Percentiles rank a stretch among this genome's conserved stretches.
Conservation (phyloP, 2,797 vertebrate species). For the Heterohyrax brucei region DNA sequence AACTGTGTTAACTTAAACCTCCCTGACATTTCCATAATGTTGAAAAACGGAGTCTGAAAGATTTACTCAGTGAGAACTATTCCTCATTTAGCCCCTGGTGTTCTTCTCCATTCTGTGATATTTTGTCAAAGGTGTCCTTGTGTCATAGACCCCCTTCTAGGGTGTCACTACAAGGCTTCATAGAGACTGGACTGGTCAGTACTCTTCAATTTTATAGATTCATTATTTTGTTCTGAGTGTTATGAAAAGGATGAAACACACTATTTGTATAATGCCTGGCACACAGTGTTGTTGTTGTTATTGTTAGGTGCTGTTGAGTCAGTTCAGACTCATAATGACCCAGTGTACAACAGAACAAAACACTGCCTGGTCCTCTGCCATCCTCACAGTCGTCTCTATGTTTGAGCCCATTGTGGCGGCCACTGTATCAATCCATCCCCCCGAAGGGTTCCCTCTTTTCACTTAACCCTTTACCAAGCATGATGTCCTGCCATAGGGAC, state of each 20-base stretch:
- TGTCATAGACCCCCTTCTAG: neutral
- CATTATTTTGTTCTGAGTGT: neutral
- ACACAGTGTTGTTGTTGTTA: neutral
- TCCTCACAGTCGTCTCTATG: no score
- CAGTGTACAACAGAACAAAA: no score
- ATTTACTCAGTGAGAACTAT: neutral
- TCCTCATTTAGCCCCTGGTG: neutral
- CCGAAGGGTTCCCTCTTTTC: no score
- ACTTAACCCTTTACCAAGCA: no score
- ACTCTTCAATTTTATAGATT: neutral
- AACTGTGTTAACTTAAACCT: neutral
- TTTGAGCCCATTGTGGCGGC: no score
- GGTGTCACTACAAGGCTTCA: neutral
- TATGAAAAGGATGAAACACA: neutral
- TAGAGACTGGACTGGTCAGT: neutral
- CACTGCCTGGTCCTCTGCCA: no score
- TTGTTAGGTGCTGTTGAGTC: no score
- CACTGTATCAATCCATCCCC: no score
- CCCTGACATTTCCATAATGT: neutral
- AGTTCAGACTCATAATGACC: no score
- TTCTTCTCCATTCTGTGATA: neutral
- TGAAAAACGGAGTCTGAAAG: conserved; percentile 8
- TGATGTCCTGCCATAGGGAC: no score
- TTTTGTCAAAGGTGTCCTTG: conserved; percentile 24
- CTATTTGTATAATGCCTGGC: neutral